Evolutionary conservation across 2,888 invertebrate species (phyloP), one percentile per base, ranked within the genome.

Genomic region (Sialis fuliginosa): DNA sequence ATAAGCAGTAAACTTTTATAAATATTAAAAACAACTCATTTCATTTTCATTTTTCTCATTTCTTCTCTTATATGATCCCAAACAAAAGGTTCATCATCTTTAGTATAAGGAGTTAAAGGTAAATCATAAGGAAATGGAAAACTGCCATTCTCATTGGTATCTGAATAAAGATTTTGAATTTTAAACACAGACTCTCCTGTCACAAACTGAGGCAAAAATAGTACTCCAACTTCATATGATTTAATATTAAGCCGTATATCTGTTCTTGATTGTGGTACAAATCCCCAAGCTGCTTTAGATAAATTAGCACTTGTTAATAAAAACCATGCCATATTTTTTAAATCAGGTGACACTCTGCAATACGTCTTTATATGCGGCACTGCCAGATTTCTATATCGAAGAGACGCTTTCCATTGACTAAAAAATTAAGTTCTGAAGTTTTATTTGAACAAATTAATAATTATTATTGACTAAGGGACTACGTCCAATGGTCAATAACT

Each of bases 211-310:
- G 96, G 95, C 40, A 95, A 56, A 56, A 93, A 85, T 42, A 96
- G 60, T 0, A 97, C 88, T 0, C 96, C 96, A 1, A 80, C 82
- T 65, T 97, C 96, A 59, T 88, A 95, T 40, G 89, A 92, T 62
- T 87, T 75, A 6, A 93, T 77, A 33, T 83, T 74, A 1, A 72
- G 60, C 0, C 71, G 70, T 0, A 65, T 64, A 60, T 77, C 72
- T 64, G 76, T 63, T 66, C 74, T 56, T 4, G 58, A 50, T 39
- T 72, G 74, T 50, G 73, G 76, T 52, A 76, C 77, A 6, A 72
- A 62, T 39, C 97, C 97, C 97, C 97, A 97, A 0, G 97, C 97
- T 1, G 96, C 91, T 68, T 95, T 96, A 8, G 96, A 97, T 33
- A 96, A 68, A 68, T 98, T 98, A 0, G 89, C 91, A 46, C 95